These are phyloP conservation scores for Indicator indicator DNA, from an alignment of 2,113 vertebrate species.

Conservation along the genomic window DNA sequence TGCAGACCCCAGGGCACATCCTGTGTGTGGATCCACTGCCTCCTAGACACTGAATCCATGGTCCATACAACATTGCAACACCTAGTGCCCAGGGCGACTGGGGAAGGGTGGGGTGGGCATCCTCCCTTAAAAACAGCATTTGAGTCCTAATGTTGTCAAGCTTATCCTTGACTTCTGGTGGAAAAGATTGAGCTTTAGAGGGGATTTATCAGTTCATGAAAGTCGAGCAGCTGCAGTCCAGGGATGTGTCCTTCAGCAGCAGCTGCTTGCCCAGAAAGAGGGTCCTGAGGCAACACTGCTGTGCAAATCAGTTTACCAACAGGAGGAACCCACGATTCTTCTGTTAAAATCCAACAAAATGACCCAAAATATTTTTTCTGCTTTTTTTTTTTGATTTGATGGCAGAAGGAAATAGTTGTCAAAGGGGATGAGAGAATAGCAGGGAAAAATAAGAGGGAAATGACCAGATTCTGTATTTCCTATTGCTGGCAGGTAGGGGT, in stretches of 20 bases:
- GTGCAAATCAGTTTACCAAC: accelerated
- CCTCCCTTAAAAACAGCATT: neutral
- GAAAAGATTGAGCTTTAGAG: neutral
- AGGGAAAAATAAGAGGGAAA: neutral
- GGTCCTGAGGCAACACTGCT: neutral
- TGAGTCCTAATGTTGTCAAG: neutral
- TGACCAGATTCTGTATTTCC: constrained; percentile 5
- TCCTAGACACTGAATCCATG: neutral
- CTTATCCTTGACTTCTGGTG: neutral
- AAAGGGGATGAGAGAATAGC: neutral
- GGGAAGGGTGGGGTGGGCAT: neutral
- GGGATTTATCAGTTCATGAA: neutral
- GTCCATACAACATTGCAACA: neutral
- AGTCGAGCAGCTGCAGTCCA: neutral
- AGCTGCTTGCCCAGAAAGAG: neutral
- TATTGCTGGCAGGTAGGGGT: constrained; percentile 49
- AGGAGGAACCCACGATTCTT: neutral
- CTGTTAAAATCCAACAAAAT: neutral
- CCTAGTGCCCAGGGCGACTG: neutral
- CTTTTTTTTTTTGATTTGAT: neutral
- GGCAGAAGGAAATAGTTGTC: neutral
- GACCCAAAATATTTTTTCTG: neutral
- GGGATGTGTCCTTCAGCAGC: neutral
- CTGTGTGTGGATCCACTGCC: accelerated
- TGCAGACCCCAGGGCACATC: neutral